Conservation (phyloP, 2,797 vertebrate species). For the Streptopelia turtur region DNA sequence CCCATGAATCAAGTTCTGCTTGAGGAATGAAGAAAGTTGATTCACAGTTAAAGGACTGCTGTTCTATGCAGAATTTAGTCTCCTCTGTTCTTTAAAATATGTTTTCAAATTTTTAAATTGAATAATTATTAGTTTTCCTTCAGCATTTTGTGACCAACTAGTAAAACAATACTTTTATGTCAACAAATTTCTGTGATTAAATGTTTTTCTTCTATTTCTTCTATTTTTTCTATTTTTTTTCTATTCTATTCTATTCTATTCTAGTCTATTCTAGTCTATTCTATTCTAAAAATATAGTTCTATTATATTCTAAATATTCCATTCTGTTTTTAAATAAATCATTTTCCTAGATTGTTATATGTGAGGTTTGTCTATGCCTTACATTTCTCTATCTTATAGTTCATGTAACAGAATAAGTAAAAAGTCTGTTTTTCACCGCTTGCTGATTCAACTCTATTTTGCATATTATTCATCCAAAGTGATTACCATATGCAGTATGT, state of each 20-base stretch:
- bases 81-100: neutral
- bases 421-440: neutral
- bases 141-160: neutral
- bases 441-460: neutral
- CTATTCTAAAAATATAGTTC: no score
- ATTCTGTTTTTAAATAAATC: neutral
- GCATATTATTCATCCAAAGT: neutral
- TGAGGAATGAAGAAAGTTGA: neutral
- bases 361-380: neutral
- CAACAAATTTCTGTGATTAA: neutral
- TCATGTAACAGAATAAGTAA: neutral
- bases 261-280: no score
- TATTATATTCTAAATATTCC: no score
- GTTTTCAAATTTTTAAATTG: neutral
- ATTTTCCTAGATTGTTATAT: neutral
- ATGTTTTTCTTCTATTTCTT: neutral
- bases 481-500: neutral
- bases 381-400: neutral
- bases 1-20: neutral
- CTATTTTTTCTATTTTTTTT: no score
- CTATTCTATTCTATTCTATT: no score
- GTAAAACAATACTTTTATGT: neutral
- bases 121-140: neutral
- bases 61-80: neutral
- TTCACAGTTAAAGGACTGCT: neutral